These are phyloP conservation scores for Conomelus anceps DNA, from an alignment of 2,888 invertebrate genomes.

Conservation along the genomic window DNA sequence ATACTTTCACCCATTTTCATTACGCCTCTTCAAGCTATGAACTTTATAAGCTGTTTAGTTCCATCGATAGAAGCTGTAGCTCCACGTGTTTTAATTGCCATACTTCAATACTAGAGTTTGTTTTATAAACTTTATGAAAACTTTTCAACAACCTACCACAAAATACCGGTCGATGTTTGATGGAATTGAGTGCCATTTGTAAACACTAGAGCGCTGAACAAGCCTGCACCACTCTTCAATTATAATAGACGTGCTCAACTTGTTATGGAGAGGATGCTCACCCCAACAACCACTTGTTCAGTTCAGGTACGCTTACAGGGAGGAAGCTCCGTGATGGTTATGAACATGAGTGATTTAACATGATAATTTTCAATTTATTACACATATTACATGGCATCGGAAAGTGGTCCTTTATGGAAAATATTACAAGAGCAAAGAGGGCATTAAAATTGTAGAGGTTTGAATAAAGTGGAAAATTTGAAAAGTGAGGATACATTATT, in stretches of 20 bases:
- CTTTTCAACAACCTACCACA: neutral
- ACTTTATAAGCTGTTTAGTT: too few relatives aligned
- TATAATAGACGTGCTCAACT: neutral
- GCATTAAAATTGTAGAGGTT: too few relatives aligned
- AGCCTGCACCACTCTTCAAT: neutral
- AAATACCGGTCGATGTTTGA: neutral
- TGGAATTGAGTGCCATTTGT: neutral
- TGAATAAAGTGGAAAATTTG: too few relatives aligned
- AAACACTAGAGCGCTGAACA: neutral
- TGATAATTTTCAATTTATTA: too few relatives aligned
- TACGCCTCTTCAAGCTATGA: too few relatives aligned
- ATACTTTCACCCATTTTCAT: too few relatives aligned
- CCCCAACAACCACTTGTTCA: neutral
- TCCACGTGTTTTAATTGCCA: neutral
- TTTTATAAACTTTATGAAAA: neutral
- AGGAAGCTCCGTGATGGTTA: neutral
- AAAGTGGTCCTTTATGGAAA: too few relatives aligned
- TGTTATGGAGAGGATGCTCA: neutral
- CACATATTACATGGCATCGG: too few relatives aligned
- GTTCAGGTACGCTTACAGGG: neutral
- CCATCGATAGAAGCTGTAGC: neutral
- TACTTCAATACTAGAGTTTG: neutral
- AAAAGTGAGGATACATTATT: too few relatives aligned
- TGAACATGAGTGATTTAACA: too few relatives aligned
- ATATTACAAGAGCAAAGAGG: too few relatives aligned